Conservation (phyloP, 2,797 vertebrate species). For the Chaunax sp. region DNA sequence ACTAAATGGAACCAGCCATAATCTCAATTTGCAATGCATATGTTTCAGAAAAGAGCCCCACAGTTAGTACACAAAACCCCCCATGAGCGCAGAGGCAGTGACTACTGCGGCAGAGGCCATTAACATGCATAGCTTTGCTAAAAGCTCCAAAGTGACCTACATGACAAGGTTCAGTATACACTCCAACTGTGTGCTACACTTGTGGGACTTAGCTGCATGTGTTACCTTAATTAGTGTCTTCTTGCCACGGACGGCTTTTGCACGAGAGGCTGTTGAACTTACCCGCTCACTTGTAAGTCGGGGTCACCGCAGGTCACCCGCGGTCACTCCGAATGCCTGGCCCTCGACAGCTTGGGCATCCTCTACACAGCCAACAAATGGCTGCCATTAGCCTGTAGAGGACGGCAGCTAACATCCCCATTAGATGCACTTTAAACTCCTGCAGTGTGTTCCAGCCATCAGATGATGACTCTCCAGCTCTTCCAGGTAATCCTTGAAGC, state of each 20-base stretch:
- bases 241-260: slow-evolving; percentile 61
- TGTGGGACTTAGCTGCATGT: slow-evolving; percentile 68
- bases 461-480: slow-evolving; percentile 57
- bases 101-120: slow-evolving; percentile 64
- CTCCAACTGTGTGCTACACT: slow-evolving; percentile 77
- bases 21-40: slow-evolving; percentile 85
- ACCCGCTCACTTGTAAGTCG: slow-evolving; percentile 46
- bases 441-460: slow-evolving; percentile 39
- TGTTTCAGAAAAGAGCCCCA: slow-evolving; percentile 79
- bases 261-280: slow-evolving; percentile 80
- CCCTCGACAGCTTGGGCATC: slow-evolving; percentile 64
- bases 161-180: slow-evolving; percentile 84
- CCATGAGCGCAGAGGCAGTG: slow-evolving; percentile 58
- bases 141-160: slow-evolving; percentile 83
- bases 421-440: slow-evolving; percentile 76
- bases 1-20: slow-evolving; percentile 61
- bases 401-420: slow-evolving; percentile 56
- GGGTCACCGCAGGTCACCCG: slow-evolving; percentile 62
- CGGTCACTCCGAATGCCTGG: slow-evolving; percentile 57
- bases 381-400: slow-evolving; percentile 72
- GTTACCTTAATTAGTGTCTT: slow-evolving; percentile 79
- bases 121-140: slow-evolving; percentile 84
- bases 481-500: slow-evolving; percentile 67
- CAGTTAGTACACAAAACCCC: slow-evolving; percentile 69
- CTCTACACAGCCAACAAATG: slow-evolving; percentile 71